Evolutionary conservation across 2,888 invertebrate genomes (phyloP).

Genomic region (Dioctria rufipes): DNA sequence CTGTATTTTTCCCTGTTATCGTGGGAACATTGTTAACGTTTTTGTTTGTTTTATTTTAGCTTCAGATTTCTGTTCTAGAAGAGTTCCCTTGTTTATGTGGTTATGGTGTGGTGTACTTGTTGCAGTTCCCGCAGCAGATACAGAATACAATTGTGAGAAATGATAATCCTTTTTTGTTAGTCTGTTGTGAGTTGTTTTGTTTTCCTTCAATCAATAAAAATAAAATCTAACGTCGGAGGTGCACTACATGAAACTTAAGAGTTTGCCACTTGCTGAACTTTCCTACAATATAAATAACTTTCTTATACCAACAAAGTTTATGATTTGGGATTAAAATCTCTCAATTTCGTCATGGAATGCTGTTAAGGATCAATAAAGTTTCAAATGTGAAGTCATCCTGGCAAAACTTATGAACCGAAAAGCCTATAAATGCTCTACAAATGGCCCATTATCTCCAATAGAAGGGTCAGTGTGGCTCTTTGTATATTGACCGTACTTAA

Average conservation of each 20-base stretch:
- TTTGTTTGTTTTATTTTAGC: too few relatives aligned
- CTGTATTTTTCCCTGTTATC: too few relatives aligned
- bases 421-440: slow-evolving; percentile 24
- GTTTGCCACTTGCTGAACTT: background rate
- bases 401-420: slow-evolving; percentile 31
- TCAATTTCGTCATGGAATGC: background rate
- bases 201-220: too few relatives aligned
- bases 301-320: too few relatives aligned
- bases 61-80: too few relatives aligned
- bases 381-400: slow-evolving; percentile 38
- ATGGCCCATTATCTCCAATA: slow-evolving; percentile 38
- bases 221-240: background rate
- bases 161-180: too few relatives aligned
- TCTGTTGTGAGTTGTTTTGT: too few relatives aligned
- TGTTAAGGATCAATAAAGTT: slow-evolving; percentile 19
- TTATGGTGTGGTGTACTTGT: too few relatives aligned
- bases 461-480: background rate
- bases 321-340: background rate
- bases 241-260: background rate
- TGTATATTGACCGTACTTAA: slow-evolving; percentile 34
- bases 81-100: too few relatives aligned
- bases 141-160: too few relatives aligned
- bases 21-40: too few relatives aligned
- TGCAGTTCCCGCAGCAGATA: too few relatives aligned
- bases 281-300: background rate